Conservation (phyloP, 2,888 invertebrate species). For the Laothoe populi region DNA sequence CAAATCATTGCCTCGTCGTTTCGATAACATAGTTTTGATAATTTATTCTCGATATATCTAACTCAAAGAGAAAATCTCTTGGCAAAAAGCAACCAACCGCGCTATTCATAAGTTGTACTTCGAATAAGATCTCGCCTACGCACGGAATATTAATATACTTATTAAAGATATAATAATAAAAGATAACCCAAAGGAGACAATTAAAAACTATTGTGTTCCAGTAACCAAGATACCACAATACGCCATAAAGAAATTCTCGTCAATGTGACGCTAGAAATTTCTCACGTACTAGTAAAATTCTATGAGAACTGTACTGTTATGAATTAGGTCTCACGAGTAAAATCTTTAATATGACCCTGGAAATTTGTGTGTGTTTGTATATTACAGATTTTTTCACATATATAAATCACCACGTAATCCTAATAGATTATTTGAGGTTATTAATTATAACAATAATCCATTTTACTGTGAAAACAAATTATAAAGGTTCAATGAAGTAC, state of each 20-base stretch:
- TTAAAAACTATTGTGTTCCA: slow-evolving; percentile 12
- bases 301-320: slow-evolving; percentile 11
- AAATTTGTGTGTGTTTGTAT: slow-evolving; percentile 1
- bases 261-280: slow-evolving; percentile 13
- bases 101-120: too few species aligned
- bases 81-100: too few species aligned
- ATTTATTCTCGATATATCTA: too few species aligned
- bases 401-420: too few species aligned
- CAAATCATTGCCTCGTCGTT: too few species aligned
- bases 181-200: slow-evolving; percentile 2
- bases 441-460: too few species aligned
- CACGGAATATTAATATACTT: slow-evolving; percentile 1
- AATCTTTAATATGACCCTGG: background rate
- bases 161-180: background rate
- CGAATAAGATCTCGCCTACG: too few species aligned
- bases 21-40: too few species aligned
- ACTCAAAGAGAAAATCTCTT: too few species aligned
- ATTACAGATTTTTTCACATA: background rate
- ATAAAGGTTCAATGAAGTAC: too few species aligned
- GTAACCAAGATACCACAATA: slow-evolving; percentile 20
- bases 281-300: slow-evolving; percentile 25
- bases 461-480: too few species aligned
- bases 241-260: slow-evolving; percentile 21
- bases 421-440: too few species aligned
- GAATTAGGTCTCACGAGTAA: slow-evolving; percentile 18